Base-by-base conservation (phyloP, 2,797 vertebrate species). In the Psittacula derbiana region DNA sequence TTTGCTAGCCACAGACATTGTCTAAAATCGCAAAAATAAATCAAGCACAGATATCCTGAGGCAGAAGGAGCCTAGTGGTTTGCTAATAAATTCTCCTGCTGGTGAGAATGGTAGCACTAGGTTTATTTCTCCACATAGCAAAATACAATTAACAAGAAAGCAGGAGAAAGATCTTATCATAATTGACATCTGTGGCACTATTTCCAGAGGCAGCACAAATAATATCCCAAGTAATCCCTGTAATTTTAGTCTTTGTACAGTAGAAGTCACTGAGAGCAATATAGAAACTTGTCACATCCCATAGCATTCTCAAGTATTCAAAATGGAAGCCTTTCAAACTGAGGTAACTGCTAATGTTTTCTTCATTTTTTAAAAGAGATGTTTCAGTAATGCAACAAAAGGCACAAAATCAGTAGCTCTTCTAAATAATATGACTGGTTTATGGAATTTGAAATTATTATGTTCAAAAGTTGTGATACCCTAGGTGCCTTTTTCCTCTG, bases 231-330 rank as follows among this genome's bases (percentile, higher is more conserved):
- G 72, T 79, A 73, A 71, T 81, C 15, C 30, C 43, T 66, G 24
- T 72, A 64, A 93, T 88, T 97, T 91, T 86, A 64, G 52, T 61
- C 46, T 94, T 81, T 53, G 28, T 64, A 62, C 67, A 84, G 90
- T 88, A 72, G 80, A 96, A 96, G 47, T 89, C 46, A 69, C 80
- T 55, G 55, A 83, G 43, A 90, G 27, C 36, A 91, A 38, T 67
- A 28, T 12, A 76, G 71, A 92, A 95, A 80, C 49, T 88, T 90
- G 60, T 90, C 71, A 52, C 27, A 92, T 92, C 80, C 71, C 3
- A 28, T 72, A 90, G 53, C 58, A 52, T 66, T 27, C 87, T 78
- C 61, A 73, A 71, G 27, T 40, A 79, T 87, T 97, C 65, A n/a
- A 83, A 87, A 38, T 58, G 33, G 55, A 82, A 91, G 66, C 24